Evolutionary conservation across 2,113 vertebrate genomes (phyloP), one percentile per base, ranked within the genome.

Genomic region (Prinia subflava): DNA sequence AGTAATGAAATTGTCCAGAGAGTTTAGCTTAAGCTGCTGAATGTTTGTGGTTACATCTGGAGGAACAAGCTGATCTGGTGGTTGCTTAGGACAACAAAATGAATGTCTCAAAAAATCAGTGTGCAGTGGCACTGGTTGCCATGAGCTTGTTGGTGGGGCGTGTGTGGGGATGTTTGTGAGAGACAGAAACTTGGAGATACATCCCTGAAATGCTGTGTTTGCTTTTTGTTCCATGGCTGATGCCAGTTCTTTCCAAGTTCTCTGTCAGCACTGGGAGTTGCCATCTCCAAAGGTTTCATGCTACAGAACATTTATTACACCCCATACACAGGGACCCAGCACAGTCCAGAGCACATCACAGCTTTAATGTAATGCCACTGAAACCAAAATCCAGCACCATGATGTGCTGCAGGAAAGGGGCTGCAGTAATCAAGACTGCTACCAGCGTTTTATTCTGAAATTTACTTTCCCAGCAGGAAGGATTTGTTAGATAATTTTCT

Each of bases 21-120:
- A 92, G 31, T 17, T 70, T 44, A 70, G 39, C 56, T 85, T 67
- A 91, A 88, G 35, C 82, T 90, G 82, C 63, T 88, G 79, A 49
- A 78, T 88, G 35, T 85, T 96, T 94, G 85, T 0, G 44, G 90
- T 90, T 94, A 67, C 76, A 37, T 93, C 71, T 94, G 94, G 76
- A 93, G 71, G 83, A 96, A 92, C 79, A 94, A 81, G 75, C 85
- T 88, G 92, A 83, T 73, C 90, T 81, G 50, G 63, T 81, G 75
- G 90, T 77, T 95, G 78, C 85, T 83, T 92, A 88, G 71, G 87
- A 93, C 71, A 95, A 83, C 70, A 91, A 87, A 83, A 37, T 55
- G 28, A 87, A 30, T 62, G 65, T 85, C 87, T 82, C 73, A 63
- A 47, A 90, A 96, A 64, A 11, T 74, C 63, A 25, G 35, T 83